Conservation (phyloP, 30 jellyfish, hydroid and myxozoan species). For the Rhopilema esculentum region DNA sequence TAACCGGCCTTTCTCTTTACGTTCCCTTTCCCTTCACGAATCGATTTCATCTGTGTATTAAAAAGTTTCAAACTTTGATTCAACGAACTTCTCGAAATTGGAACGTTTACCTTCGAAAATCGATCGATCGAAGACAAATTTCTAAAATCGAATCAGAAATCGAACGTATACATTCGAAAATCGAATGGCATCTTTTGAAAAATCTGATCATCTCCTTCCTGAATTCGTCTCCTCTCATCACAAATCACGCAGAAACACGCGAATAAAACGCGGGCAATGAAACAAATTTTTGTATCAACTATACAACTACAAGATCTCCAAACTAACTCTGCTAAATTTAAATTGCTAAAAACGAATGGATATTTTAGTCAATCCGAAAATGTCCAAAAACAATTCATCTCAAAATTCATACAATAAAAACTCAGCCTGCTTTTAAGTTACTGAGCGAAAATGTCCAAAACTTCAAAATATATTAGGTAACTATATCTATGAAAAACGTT, state of each 20-base stretch:
- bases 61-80: too few relatives aligned
- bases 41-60: too few relatives aligned
- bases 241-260: not conserved
- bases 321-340: not conserved
- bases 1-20: too few relatives aligned
- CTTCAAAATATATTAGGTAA: not conserved
- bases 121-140: too few relatives aligned
- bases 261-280: not conserved
- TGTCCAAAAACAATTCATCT: conserved; percentile 11
- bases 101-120: too few relatives aligned
- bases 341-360: not conserved
- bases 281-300: not conserved
- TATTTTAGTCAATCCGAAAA: conserved; percentile 8
- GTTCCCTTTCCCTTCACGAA: too few relatives aligned
- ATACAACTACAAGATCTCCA: conserved; percentile 19
- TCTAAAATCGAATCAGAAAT: too few relatives aligned
- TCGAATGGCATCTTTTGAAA: too few relatives aligned
- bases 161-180: too few relatives aligned
- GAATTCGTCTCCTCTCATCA: too few relatives aligned
- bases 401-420: conserved; percentile 22
- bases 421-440: conserved; percentile 41
- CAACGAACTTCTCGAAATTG: too few relatives aligned
- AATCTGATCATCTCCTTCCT: too few relatives aligned
- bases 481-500: not conserved
- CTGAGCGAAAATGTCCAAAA: conserved; percentile 41